Evolutionary conservation across 1,140 invertebrate genomes (phyloP), one percentile per base, ranked within the genome.

Genomic region (Schlechtendalia chinensis): DNA sequence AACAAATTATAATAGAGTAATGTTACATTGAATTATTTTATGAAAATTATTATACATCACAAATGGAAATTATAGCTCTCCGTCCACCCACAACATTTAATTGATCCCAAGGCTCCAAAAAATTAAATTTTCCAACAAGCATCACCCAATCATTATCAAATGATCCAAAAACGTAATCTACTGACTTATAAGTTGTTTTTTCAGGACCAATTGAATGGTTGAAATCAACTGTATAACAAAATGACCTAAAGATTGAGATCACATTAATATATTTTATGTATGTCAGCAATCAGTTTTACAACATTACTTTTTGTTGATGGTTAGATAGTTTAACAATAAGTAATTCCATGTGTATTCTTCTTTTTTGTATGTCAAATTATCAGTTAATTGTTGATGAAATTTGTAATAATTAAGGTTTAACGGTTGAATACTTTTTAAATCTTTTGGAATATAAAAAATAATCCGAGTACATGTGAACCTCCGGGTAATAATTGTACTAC

Each of bases 161-260:
- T 47, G 58, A 50, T 63, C 53, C 22, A 50, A 50, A 79, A 27
- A 24, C 5, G 6, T 17, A 4, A 61, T 79, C 58, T 47, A 79
- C 17, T 6, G 39, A 17, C 32, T 79, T 79, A 14, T 27, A 79
- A 19, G 32, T 79, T 47, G 22, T 79, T 47, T 17, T 47, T 63
- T 79, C 32, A n/a, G 39, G n/a, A 50, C 22, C 22, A 63, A 5
- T 79, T 12, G 24, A 27, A 27, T 22, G 56, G 1, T 50, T 79
- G 17, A 79, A 61, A 79, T 79, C 75, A 47, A 79, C 75, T 27
- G 75, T 63, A 24, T 79, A 79, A 16, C 75, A 79, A 61, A n/a
- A 79, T 29, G 75, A 63, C 29, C 75, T 79, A 50, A 19, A 67
- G 50, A 63, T 47, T n/a, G 10, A 47, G 8, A 27, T 12, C 1